Base-by-base conservation (phyloP, 2,888 invertebrate genomes). In the Linyphia triangularis region DNA sequence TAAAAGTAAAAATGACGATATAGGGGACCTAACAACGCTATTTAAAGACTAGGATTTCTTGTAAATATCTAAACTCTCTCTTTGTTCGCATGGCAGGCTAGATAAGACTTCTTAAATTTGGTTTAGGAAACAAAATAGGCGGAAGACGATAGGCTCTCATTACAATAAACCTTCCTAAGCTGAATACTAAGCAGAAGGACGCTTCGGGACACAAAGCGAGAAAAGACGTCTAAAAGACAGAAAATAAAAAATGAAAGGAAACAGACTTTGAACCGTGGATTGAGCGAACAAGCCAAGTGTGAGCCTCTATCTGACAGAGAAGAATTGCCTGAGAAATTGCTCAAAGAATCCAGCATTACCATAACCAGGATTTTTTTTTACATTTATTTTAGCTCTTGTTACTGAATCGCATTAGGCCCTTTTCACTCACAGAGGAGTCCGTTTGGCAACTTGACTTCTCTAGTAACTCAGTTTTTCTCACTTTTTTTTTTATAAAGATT, bases 321-420 rank as follows among this genome's bases (percentile, higher is more conserved):
- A 85, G 77, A 85, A 85, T 75, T 69, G 75, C 75, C 30, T 28
- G 67, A 77, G 77, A 85, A 85, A 84, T 84, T 84, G 73, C 67
- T 75, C 51, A 57, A 84, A 73, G 84, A 84, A 77, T 59, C 67
- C n/a, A 28, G 37, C 28, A 85, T 85, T 85, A 77, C 77, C 84
- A 77, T 85, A 84, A 75, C 59, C 75, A 57, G n/a, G 26, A 24
- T 57, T 51, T 65, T 40, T 61, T 69, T 30, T 33, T 30, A 28
- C 57, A 30, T 57, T 73, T 57, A 33, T 81, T 81, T 24, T 33
- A 33, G 33, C 59, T 79, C n/a, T 51, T 59, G 67, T 77, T 67
- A 37, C 37, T 67, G 84, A 75, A 75, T 69, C 33, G 28, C 77
- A 75, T 85, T 85, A 85, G 73, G n/a, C n/a, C 37, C 57, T 65